Evolutionary conservation across 2,113 vertebrate species (phyloP).

Genomic region (Heterochromis multidens): DNA sequence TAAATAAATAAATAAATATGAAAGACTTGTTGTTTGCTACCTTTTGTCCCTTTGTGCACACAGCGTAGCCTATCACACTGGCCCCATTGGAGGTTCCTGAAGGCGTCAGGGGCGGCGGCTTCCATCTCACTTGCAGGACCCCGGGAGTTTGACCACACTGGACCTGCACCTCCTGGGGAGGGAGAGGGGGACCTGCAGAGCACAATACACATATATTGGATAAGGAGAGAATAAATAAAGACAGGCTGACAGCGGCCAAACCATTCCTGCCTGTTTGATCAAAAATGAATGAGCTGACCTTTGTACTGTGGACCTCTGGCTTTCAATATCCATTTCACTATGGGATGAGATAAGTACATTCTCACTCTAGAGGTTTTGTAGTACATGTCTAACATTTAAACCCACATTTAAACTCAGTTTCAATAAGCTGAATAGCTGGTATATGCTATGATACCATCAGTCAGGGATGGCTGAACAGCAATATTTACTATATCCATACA

Average conservation of each 20-base stretch:
- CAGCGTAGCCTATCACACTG: conserved; percentile 88
- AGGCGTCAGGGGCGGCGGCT: conserved; percentile 82
- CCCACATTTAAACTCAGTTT: not conserved
- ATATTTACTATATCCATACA: not conserved
- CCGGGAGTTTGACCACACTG: conserved; percentile 81
- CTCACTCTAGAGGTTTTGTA: not conserved
- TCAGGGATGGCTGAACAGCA: not conserved
- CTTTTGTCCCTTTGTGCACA: conserved; percentile 93
- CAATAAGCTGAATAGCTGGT: not conserved
- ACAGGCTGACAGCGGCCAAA: not conserved
- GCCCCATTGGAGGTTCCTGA: conserved; percentile 93
- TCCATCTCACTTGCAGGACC: conserved; percentile 89
- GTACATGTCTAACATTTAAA: not conserved
- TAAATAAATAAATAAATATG: not conserved
- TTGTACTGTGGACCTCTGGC: not conserved
- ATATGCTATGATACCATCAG: not conserved
- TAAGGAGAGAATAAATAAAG: conserved; percentile 8
- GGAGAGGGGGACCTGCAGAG: conserved; percentile 85
- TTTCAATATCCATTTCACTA: not conserved
- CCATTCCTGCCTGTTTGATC: not conserved
- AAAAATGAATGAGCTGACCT: conserved; percentile 21
- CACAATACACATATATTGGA: conserved; percentile 21
- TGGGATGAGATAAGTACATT: not conserved
- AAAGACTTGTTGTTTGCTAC: conserved; percentile 65
- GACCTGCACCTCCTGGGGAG: conserved; percentile 88